phyloP scores from a whole-genome alignment of 2,113 vertebrate genomes.

The Myotis yumanensis region DNA sequence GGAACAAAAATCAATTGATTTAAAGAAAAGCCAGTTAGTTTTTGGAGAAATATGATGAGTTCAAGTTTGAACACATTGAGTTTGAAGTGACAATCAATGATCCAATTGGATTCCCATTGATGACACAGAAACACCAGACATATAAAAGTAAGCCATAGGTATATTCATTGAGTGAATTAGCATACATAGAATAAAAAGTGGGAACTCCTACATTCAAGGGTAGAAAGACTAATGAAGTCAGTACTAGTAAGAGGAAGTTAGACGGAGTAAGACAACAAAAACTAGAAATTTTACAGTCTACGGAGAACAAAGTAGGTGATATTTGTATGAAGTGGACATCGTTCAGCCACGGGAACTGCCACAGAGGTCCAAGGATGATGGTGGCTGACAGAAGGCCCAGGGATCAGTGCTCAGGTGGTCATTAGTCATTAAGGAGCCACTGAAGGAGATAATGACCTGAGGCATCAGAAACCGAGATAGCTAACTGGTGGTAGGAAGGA shows the following conservation, averaged over 20 bases:
- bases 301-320: neutral
- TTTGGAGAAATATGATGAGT: neutral
- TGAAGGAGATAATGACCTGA: neutral
- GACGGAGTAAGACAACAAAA: neutral
- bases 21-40: neutral
- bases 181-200: neutral
- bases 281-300: neutral
- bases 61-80: neutral
- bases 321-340: too few species aligned
- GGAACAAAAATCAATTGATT: neutral
- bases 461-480: neutral
- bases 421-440: accelerated
- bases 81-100: neutral
- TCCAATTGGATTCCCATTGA: neutral
- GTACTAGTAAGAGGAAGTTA: neutral
- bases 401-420: neutral
- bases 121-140: neutral
- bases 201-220: accelerated
- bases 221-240: neutral
- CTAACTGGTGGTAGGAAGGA: too few species aligned
- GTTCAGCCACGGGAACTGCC: accelerated
- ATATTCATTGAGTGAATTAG: neutral
- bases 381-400: neutral
- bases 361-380: too few species aligned
- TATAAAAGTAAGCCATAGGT: neutral